Conservation (phyloP, 2,797 vertebrate genomes). For the Muscicapa striata region DNA sequence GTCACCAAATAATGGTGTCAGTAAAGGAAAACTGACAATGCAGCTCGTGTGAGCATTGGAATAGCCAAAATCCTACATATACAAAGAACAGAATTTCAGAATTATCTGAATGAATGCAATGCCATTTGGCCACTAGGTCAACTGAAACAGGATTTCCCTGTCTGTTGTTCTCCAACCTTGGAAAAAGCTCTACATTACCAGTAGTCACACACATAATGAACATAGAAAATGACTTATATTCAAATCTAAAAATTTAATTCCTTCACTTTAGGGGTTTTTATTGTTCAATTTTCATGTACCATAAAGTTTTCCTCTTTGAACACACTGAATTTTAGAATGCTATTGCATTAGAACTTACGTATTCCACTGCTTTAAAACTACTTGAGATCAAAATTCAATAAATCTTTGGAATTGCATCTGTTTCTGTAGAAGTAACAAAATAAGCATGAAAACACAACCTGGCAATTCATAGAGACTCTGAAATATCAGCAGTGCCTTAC, state of each 20-base stretch:
- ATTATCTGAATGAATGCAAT: background rate
- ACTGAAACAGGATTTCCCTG: background rate
- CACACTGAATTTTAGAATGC: background rate
- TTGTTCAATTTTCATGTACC: background rate
- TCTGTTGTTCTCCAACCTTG: background rate
- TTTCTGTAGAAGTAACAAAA: background rate
- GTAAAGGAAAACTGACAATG: background rate
- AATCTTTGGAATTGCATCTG: background rate
- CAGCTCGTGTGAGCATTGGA: background rate
- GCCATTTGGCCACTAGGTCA: background rate
- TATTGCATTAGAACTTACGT: background rate
- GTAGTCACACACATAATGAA: background rate
- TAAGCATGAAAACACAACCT: background rate
- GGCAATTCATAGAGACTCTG: background rate
- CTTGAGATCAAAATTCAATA: background rate
- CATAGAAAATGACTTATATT: background rate
- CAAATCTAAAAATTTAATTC: background rate
- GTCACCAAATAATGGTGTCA: background rate
- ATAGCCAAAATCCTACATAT: background rate
- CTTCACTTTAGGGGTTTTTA: background rate
- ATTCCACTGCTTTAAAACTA: constrained; percentile 6
- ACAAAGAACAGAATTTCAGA: background rate
- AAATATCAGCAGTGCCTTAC: background rate
- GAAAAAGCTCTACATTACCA: background rate
- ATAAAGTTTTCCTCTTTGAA: background rate